phyloP scores from a whole-genome alignment of 2,888 invertebrate genomes.

The Drosophila maculinotata region DNA sequence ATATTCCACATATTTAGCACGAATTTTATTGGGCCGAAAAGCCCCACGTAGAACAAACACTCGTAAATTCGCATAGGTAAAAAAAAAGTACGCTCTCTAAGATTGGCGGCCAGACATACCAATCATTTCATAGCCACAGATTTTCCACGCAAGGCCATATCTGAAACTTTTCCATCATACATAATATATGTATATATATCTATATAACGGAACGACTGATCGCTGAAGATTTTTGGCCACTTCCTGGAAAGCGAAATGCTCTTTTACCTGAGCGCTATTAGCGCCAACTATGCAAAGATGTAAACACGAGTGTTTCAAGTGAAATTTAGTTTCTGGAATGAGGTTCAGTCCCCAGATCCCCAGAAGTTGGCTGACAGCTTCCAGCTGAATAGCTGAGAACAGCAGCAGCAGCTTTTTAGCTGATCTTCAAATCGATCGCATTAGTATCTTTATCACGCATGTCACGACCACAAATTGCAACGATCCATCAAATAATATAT shows the following conservation, averaged over 20 bases:
- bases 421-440: conserved; percentile 67
- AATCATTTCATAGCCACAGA: conserved; percentile 35
- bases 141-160: conserved; percentile 40
- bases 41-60: conserved; percentile 36
- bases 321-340: conserved; percentile 48
- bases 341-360: conserved; percentile 16
- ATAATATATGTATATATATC: conserved; percentile 17
- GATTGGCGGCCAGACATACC: conserved; percentile 27
- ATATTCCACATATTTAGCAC: conserved; percentile 32
- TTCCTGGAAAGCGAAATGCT: conserved; percentile 66
- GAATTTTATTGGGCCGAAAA: conserved; percentile 46
- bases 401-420: conserved; percentile 30
- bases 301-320: conserved; percentile 48
- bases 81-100: conserved; percentile 19
- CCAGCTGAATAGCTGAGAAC: conserved; percentile 42
- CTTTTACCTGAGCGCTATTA: conserved; percentile 39
- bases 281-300: conserved; percentile 24
- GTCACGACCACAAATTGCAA: conserved; percentile 75
- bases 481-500: conserved; percentile 75
- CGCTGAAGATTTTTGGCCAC: conserved; percentile 18
- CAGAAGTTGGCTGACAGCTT: conserved; percentile 40
- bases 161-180: conserved; percentile 63
- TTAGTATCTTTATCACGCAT: conserved; percentile 80
- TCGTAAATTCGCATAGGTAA: conserved; percentile 41
- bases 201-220: conserved; percentile 19